These are phyloP conservation scores for Uromys caudimaculatus DNA, from an alignment of 2,797 vertebrate genomes.

Conservation along the genomic window DNA sequence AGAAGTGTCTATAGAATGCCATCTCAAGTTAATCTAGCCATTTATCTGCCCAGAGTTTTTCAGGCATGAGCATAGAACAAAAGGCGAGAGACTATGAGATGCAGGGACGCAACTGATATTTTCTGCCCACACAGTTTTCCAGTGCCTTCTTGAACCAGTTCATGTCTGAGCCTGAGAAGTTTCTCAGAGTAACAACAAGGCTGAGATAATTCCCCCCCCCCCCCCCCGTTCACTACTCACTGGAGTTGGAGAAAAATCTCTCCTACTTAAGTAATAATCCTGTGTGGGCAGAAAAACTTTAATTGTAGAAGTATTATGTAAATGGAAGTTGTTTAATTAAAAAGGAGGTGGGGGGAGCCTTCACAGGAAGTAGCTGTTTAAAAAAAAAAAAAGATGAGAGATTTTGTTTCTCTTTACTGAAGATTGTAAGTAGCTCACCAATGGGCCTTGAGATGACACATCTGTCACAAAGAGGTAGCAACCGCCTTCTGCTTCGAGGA, in stretches of 20 bases:
- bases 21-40: not conserved
- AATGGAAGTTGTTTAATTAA: conserved; percentile 78
- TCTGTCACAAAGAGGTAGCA: not conserved
- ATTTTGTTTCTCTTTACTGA: conserved; percentile 55
- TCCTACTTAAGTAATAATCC: conserved; percentile 67
- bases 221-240: conserved; percentile 70
- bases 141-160: conserved; percentile 44
- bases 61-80: not conserved
- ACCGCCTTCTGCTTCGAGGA: not conserved
- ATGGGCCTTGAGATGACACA: conserved; percentile 50
- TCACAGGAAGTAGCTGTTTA: conserved; percentile 63
- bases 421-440: conserved; percentile 23
- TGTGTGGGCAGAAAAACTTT: conserved; percentile 77
- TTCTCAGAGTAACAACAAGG: conserved; percentile 63
- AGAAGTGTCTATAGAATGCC: not conserved
- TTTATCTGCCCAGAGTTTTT: not conserved
- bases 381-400: conserved; percentile 54
- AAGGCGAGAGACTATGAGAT: not conserved
- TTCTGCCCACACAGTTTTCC: not conserved
- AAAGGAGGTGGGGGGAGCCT: conserved; percentile 23
- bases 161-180: conserved; percentile 34
- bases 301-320: conserved; percentile 79
- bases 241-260: conserved; percentile 69
- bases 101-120: not conserved
- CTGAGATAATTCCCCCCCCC: conserved; percentile 68